Conservation (phyloP, 2,113 vertebrate species). For the Alces alces region DNA sequence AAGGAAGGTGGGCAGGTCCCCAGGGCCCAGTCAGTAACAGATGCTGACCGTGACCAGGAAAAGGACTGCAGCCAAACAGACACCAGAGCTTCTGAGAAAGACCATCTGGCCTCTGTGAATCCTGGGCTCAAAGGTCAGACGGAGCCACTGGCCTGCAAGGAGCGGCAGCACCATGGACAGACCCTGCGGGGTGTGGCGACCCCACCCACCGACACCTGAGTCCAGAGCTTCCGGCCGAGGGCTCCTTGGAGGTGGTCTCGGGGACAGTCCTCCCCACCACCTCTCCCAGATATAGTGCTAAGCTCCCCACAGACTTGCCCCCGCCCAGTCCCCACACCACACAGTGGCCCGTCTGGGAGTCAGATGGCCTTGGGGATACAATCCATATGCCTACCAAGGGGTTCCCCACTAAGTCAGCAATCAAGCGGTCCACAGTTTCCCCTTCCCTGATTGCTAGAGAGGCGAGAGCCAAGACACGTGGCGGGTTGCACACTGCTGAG, state of each 20-base stretch:
- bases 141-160: not conserved
- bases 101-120: not conserved
- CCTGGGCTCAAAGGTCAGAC: not conserved
- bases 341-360: not conserved
- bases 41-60: not conserved
- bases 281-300: not conserved
- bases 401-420: not conserved
- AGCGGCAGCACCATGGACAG: not conserved
- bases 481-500: not conserved
- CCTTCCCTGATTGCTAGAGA: not conserved
- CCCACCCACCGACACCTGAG: not conserved
- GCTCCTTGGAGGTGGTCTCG: not conserved
- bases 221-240: not conserved
- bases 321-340: not conserved
- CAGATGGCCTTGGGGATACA: not conserved
- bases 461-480: not conserved
- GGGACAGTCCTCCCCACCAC: not conserved
- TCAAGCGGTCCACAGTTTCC: not conserved
- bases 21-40: not conserved
- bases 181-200: rapidly evolving
- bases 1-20: not conserved
- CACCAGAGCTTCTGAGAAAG: not conserved
- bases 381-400: not conserved
- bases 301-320: not conserved
- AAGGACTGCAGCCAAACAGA: not conserved